Base-by-base conservation (phyloP, 1,140 invertebrate genomes). In the Metaphire vulgaris region DNA sequence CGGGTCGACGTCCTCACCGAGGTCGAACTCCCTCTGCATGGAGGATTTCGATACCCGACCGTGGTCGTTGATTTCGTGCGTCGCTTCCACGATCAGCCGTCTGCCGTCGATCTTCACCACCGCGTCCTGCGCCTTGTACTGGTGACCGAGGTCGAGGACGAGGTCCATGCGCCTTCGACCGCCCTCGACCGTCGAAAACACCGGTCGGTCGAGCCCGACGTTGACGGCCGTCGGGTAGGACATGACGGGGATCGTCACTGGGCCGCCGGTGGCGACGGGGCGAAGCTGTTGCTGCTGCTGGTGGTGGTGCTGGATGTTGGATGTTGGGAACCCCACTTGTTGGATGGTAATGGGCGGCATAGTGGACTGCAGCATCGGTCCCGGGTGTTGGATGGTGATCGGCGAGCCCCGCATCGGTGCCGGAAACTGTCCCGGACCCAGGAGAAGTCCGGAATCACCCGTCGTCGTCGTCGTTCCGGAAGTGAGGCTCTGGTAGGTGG, bases 71-170 rank as follows among this genome's bases (percentile, higher is more conserved):
- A 76, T 74, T 33, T 75, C 77, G 64, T 75, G 72, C 2, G 26
- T 34, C 2, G 77, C 77, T 0, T 78, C 72, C 26, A 78, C 69
- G 32, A 31, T 65, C 74, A 78, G 69, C 69, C 16, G 34, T 16
- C 56, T 56, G 2, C 65, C 64, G 21, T 78, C 77, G 16, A 78
- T 16, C 28, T 75, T 78, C 73, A 78, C 77, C n/a, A 78, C 69
- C 15, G 74, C 33, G 74, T 78, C 34, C 29, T 71, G 73, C 6
- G 77, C 66, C 15, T 29, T 14, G 77, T 75, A 78, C 33, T 67
- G 68, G 33, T 31, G 66, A 12, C 73, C 73, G 29, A 78, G 66
- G 30, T 78, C 67, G 0, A 78, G 56, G 26, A 73, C 15, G n/a
- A 73, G 72, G 26, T 73, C 72, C 66, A 78, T 69, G 26, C 74